Percentiles rank a stretch among this genome's conserved stretches.
Evolutionary conservation across 2,113 vertebrate species (phyloP).

Genomic region (Anguilla japonica): DNA sequence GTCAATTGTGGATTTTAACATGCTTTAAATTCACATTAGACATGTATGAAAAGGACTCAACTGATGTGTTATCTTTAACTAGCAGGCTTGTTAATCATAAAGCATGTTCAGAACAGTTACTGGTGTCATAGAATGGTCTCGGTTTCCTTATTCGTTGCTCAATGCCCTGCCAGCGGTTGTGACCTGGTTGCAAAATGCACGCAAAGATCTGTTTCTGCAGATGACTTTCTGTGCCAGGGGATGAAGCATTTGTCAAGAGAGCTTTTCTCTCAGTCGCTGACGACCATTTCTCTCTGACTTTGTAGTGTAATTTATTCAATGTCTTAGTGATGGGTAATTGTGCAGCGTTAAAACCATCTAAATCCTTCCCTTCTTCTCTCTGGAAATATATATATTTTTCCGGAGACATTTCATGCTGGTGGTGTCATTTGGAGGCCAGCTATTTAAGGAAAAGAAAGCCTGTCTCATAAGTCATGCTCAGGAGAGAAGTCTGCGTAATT

Average conservation of each 20-base stretch:
- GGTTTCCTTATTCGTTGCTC: not conserved
- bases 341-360: not conserved
- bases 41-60: not conserved
- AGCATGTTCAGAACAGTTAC: not conserved
- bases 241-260: not conserved
- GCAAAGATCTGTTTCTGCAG: not conserved
- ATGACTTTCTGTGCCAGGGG: not conserved
- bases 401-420: not conserved
- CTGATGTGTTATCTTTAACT: not conserved
- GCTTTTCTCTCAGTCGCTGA: conserved; percentile 1
- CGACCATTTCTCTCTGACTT: not conserved
- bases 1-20: too few relatives aligned
- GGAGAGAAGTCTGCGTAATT: conserved; percentile 14
- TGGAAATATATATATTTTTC: not conserved
- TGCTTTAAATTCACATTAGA: not conserved
- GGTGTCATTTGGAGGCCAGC: conserved; percentile 23
- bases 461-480: conserved; percentile 20
- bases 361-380: conserved; percentile 3
- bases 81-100: not conserved
- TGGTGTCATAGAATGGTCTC: not conserved
- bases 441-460: conserved; percentile 19
- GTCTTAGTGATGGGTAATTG: not conserved
- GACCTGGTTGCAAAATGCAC: not conserved
- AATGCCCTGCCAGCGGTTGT: not conserved
- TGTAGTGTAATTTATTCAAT: not conserved